Evolutionary conservation across 1,140 invertebrate species (phyloP).

Genomic region (Cyrtorhinus lividipennis): DNA sequence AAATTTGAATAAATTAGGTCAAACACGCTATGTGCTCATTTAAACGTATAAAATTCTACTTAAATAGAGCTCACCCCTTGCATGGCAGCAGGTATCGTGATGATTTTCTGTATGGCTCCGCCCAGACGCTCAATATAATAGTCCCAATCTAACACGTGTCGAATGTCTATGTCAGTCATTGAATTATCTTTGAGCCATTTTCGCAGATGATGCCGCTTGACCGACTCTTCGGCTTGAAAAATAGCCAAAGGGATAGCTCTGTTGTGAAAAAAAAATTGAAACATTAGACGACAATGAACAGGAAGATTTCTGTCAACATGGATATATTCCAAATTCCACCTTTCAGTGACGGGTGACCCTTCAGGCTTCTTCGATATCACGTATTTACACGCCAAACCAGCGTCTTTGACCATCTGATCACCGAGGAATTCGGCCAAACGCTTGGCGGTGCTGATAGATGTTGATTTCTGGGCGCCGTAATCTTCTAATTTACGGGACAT

Average conservation of each 20-base stretch:
- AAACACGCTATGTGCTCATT: too few relatives aligned
- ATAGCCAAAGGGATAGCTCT: slow-evolving; percentile 92
- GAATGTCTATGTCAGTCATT: slow-evolving; percentile 70
- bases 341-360: slow-evolving; percentile 77
- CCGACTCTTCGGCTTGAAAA: slow-evolving; percentile 82
- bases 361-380: slow-evolving; percentile 93
- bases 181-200: slow-evolving; percentile 85
- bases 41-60: too few relatives aligned
- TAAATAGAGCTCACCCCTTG: slow-evolving; percentile 80
- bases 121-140: slow-evolving; percentile 95
- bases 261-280: too few relatives aligned
- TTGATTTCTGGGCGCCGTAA: slow-evolving; percentile 92
- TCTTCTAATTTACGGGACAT: slow-evolving; percentile 96
- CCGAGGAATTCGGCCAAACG: slow-evolving; percentile 93
- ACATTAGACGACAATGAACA: too few relatives aligned
- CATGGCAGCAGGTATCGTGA: slow-evolving; percentile 95
- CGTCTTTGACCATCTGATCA: slow-evolving; percentile 99
- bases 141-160: slow-evolving; percentile 90
- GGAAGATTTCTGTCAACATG: too few relatives aligned
- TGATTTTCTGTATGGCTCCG: slow-evolving; percentile 94
- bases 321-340: slow-evolving; percentile 31
- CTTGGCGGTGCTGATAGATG: slow-evolving; percentile 95
- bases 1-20: too few relatives aligned
- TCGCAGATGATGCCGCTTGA: slow-evolving; percentile 76
- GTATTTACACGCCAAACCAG: slow-evolving; percentile 88